Evolutionary conservation across 2,113 vertebrate species (phyloP).

Genomic region (Ia io): DNA sequence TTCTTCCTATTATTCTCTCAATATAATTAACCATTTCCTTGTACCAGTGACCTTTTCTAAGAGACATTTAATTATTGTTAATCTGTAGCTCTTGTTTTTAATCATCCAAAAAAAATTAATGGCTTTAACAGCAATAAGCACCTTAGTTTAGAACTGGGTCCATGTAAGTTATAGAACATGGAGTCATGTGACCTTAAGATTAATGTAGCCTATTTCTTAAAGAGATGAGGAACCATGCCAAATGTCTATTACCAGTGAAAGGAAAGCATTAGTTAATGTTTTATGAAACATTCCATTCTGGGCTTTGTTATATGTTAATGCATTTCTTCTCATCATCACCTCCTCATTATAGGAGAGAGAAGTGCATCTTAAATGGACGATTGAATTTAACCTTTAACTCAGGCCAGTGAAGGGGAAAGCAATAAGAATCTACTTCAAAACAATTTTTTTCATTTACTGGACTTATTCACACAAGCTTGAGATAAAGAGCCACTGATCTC

Average conservation of each 20-base stretch:
- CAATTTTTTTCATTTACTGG: not conserved
- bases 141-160: not conserved
- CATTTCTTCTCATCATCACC: not conserved
- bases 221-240: not conserved
- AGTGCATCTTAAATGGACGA: not conserved
- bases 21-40: conserved; percentile 56
- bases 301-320: not conserved
- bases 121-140: not conserved
- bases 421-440: conserved; percentile 13
- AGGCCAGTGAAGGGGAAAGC: not conserved
- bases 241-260: conserved; percentile 14
- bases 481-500: not conserved
- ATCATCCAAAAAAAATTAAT: not conserved
- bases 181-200: not conserved
- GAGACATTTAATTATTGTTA: conserved; percentile 40
- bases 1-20: conserved; percentile 5
- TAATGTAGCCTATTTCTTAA: conserved; percentile 17
- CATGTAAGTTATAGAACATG: not conserved
- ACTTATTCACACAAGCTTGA: conserved; percentile 23
- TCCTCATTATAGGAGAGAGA: conserved; percentile 7
- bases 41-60: conserved; percentile 44
- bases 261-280: not conserved
- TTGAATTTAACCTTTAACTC: conserved; percentile 31
- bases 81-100: conserved; percentile 42
- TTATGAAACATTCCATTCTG: conserved; percentile 41